Conservation (phyloP, 2,113 vertebrate species). For the Colinus virginianus region DNA sequence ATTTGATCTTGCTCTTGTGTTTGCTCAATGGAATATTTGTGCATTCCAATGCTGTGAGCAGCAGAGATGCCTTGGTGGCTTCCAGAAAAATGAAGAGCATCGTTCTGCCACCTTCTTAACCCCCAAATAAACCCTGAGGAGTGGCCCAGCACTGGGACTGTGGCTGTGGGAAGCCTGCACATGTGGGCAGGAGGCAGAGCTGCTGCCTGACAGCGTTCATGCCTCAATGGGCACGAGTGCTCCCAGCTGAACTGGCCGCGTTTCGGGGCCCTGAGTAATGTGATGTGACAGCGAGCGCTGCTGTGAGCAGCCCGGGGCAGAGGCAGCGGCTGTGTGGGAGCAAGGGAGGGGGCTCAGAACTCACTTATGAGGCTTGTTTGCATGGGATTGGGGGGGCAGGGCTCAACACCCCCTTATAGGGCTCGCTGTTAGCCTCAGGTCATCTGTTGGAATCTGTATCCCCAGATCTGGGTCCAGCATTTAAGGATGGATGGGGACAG, state of each 20-base stretch:
- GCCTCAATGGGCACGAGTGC: not conserved
- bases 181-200: not conserved
- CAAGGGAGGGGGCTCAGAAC: not conserved
- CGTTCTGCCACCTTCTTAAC: not conserved
- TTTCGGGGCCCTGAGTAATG: not conserved
- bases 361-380: not conserved
- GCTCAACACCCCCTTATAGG: not conserved
- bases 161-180: not conserved
- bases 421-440: not conserved
- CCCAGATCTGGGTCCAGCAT: not conserved
- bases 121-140: not conserved
- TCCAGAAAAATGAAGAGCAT: not conserved
- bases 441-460: not conserved
- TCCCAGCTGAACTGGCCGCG: fast-evolving
- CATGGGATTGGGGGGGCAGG: not conserved
- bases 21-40: not conserved
- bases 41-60: not conserved
- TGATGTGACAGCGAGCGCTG: slow-evolving; percentile 33
- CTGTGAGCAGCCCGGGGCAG: not conserved
- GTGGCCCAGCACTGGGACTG: not conserved
- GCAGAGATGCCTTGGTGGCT: not conserved
- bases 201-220: not conserved
- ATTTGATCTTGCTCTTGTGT: not conserved
- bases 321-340: not conserved
- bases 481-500: not conserved